Evolutionary conservation across 2,888 invertebrate species (phyloP), one percentile per base, ranked within the genome.

Genomic region (Zonitis immaculata): DNA sequence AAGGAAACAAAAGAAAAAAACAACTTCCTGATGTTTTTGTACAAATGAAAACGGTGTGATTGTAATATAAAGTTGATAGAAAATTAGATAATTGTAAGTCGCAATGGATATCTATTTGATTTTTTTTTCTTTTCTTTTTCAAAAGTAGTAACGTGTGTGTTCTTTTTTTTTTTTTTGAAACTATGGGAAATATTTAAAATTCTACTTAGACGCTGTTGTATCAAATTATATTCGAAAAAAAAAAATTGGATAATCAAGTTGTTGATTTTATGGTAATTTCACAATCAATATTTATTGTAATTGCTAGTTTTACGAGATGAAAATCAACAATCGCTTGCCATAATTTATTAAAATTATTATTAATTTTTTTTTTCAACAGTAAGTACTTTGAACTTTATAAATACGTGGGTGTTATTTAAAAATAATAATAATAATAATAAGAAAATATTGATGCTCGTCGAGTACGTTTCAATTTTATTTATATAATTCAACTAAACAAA

Each of bases 251-350:
- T 25, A 44, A 44, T 44, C 27, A 44, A n/a, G 18, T 44, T 44
- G 25, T 26, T 27, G 16, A 14, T 12, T 44, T 44, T 44, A 44
- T 27, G 27, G 11, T 27, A 27, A 44, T 27, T 44, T 26, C 44
- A 27, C 9, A 44, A 44, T 26, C 44, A 14, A 44, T 44, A 27
- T 44, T 44, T 44, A 25, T 39, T 39, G 20, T 39, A 28, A 46
- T 46, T 46, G 26, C 20, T 32, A 20, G 30, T n/a, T 28, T 32
- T 22, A 45, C 18, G 16, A 28, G 28, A 46, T n/a, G 20, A n/a
- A 46, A 30, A 46, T 46, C 39, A 20, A 39, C n/a, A 16, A 20
- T 8, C 18, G 16, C 16, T 9, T 18, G 14, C 14, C 14, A 32
- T 16, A 14, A 14, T 32, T 35, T 35, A 35, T 32, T 32, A 14